Base-by-base conservation (phyloP, 2,888 invertebrate species). In the Tricholauxania praeusta region DNA sequence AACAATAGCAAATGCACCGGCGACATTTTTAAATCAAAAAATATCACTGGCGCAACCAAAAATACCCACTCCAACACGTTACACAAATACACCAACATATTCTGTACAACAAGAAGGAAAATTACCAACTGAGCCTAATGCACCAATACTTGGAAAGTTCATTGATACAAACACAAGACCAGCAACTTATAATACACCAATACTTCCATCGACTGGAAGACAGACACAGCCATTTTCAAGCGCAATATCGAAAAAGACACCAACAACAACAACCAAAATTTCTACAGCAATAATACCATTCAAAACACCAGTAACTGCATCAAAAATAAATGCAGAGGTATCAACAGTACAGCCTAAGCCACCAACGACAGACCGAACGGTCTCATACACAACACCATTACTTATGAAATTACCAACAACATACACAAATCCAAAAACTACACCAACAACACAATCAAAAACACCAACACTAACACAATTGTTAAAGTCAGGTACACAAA, bases 381-480 rank as follows among this genome's bases (percentile, higher is more conserved):
- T 52, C 32, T 15, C 57, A 53, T 57, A 49, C 12, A 66, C 51
- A 52, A 17, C 39, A 67, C 48, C 51, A 62, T 48, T 12, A 12
- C 8, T 48, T 15, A 17, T 0, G 3, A 47, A 19, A 39, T 39
- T 8, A n/a, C 19, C 63, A 59, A 22, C 51, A 52, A 32, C 49
- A 39, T 10, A 39, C 39, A 10, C 39, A 53, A 57, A 10, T 52
- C n/a, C 52, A 6, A 55, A 39, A 52, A 7, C 6, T 10, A 28
- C 60, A 62, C 62, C 32, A n/a, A 32, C 47, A 49, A 39, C n/a
- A 62, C 48, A 14, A 47, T 51, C 12, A 60, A 57, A 63, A 66
- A 60, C 22, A 72, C 28, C 22, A 49, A 74, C 62, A 72, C 74
- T 72, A 3, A 65, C 60, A 39, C 49, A 28, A 17, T 60, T n/a